Base-by-base conservation (phyloP, 1,140 invertebrate genomes). In the Trigoniulus corallinus region DNA sequence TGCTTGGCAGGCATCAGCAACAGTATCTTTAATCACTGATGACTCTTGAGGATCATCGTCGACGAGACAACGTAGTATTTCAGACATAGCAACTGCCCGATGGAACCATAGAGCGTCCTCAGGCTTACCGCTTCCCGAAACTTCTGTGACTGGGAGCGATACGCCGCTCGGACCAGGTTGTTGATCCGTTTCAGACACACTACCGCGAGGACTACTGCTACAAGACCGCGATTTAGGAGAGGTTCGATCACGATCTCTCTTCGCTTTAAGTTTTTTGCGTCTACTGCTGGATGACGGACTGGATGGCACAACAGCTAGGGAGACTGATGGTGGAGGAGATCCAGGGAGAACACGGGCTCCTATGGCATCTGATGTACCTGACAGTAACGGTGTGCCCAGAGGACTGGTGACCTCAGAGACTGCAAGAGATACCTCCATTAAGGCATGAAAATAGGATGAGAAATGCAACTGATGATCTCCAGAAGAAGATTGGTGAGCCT, bases 101-200 rank as follows among this genome's bases (percentile, higher is more conserved):
- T 65, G 60, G 40, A 67, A 64, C 66, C 66, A 67, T 0, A 64
- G 48, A 42, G 62, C 56, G 22, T 66, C 64, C 49, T 67, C 66
- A 13, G 61, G 55, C 52, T 65, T 66, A 12, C 53, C 48, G 24
- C 4, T 18, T 24, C 4, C 42, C 12, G 21, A 7, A 7, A 13
- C 27, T 12, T 4, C 13, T 13, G 20, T 34, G 12, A 20, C 24
- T 21, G 18, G 4, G 20, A n/a, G n/a, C 12, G 15, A 27, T 22
- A 24, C 39, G 27, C n/a, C 24, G 15, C 29, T 34, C 15, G 18
- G 22, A 42, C 18, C 22, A 13, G 46, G 25, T 23, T 48, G 24
- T 18, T 4, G 18, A 25, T 48, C 50, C 2, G 2, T 20, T 23
- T 50, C 51, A 37, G 27, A 23, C 12, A 46, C n/a, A 18, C 51